Evolutionary conservation across 2,113 vertebrate genomes (phyloP).

Genomic region (Trogon surrucura): DNA sequence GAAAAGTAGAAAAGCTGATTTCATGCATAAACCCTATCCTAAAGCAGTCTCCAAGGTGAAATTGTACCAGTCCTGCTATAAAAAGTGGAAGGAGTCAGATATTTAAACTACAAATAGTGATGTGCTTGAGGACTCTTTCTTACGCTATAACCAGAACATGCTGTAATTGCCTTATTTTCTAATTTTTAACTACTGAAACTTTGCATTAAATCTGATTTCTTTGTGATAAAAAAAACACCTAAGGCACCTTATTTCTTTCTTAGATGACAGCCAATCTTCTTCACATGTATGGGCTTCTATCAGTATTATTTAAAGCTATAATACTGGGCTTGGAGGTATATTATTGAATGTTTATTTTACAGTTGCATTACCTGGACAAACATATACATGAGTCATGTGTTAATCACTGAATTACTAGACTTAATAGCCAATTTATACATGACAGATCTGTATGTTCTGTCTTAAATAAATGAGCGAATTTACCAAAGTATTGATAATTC

Average conservation of each 20-base stretch:
- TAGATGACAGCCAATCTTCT: neutral
- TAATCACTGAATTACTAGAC: neutral
- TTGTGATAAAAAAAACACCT: neutral
- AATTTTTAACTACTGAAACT: neutral
- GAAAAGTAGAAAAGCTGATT: conserved; percentile 50
- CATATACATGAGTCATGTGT: neutral
- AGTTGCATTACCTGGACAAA: neutral
- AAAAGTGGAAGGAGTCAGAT: neutral
- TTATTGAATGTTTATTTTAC: neutral
- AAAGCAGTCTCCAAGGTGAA: conserved; percentile 45
- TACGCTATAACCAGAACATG: neutral
- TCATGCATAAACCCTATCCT: conserved; percentile 2
- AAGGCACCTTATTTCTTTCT: neutral
- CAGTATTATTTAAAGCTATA: neutral
- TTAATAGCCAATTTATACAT: neutral
- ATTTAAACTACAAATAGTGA: neutral
- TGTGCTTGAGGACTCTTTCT: neutral
- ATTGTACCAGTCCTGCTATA: neutral
- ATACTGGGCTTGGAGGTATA: neutral
- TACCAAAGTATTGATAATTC: neutral
- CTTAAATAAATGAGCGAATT: neutral
- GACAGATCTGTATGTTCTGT: neutral
- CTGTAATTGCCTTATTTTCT: neutral
- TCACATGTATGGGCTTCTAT: neutral
- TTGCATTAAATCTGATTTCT: neutral